phyloP scores from a whole-genome alignment of 2,888 invertebrate species.

The Andrena dorsata region DNA sequence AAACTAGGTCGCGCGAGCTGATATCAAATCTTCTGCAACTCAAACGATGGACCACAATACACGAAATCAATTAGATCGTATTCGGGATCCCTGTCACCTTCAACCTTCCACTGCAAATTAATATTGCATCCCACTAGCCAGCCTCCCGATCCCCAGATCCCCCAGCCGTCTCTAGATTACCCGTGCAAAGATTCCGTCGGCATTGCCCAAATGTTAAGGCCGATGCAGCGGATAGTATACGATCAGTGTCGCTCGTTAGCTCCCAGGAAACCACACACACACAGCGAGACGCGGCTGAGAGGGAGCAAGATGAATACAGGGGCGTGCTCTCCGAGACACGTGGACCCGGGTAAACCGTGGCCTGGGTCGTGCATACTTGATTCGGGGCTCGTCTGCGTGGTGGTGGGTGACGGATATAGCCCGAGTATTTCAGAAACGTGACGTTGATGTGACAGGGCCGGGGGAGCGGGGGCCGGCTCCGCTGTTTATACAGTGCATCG shows the following conservation, averaged over 20 bases:
- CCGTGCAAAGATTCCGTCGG: constrained; percentile 15
- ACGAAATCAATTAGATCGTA: not conserved
- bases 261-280: constrained; percentile 10
- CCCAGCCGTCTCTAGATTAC: constrained; percentile 6
- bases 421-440: constrained; percentile 80
- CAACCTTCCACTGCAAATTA: not conserved
- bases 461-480: constrained; percentile 36
- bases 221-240: not conserved
- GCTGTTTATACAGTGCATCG: constrained; percentile 68
- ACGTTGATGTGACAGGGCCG: constrained; percentile 79
- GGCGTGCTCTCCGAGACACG: constrained; percentile 46
- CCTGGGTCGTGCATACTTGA: constrained; percentile 65
- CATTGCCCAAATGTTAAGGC: constrained; percentile 2
- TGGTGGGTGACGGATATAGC: constrained; percentile 76
- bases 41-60: not conserved
- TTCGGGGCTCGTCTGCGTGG: constrained; percentile 58
- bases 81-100: not conserved
- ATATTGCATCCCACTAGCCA: not conserved
- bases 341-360: constrained; percentile 56
- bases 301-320: constrained; percentile 43
- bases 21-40: too few relatives aligned
- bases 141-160: not conserved
- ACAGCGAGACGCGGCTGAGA: not conserved
- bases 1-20: too few relatives aligned
- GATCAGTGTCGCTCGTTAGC: constrained; percentile 8